phyloP scores from a whole-genome alignment of 2,888 invertebrate species.

The Aspidiotus destructor region DNA sequence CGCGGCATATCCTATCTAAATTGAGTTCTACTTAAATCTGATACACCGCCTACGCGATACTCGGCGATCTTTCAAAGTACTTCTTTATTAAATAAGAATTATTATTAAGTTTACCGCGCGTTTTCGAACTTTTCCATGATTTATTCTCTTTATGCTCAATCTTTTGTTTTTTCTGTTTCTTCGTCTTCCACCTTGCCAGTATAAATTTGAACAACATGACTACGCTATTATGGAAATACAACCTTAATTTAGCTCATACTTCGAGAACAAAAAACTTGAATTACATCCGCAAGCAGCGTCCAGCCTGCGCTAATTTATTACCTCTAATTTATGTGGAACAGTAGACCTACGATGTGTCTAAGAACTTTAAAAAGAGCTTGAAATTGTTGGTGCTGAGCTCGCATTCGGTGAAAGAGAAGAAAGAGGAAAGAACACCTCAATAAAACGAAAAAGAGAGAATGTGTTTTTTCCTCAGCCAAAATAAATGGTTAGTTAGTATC shows the following conservation, averaged over 20 bases:
- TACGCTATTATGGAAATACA: no score
- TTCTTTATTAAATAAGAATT: constrained; percentile 25
- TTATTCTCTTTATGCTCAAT: constrained; percentile 20
- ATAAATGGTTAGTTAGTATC: no score
- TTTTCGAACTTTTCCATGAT: constrained; percentile 22
- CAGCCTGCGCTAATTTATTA: constrained; percentile 25
- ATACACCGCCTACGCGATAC: neutral
- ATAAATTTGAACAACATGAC: no score
- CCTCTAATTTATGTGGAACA: constrained; percentile 16
- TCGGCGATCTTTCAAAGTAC: neutral
- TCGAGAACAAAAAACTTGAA: constrained; percentile 12
- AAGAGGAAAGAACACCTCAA: no score
- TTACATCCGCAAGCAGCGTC: constrained; percentile 23
- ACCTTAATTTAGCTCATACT: no score
- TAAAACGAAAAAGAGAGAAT: no score
- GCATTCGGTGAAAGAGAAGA: neutral
- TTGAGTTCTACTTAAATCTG: neutral
- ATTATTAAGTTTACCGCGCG: constrained; percentile 19
- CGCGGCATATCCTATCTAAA: neutral
- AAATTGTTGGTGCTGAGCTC: constrained; percentile 15
- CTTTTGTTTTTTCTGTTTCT: no score
- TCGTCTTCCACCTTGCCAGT: no score
- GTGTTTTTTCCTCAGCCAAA: no score
- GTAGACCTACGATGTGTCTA: constrained; percentile 15
- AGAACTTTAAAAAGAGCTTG: constrained; percentile 17